Evolutionary conservation across 1,140 invertebrate genomes (phyloP).

Genomic region (Oreohelix idahoensis): DNA sequence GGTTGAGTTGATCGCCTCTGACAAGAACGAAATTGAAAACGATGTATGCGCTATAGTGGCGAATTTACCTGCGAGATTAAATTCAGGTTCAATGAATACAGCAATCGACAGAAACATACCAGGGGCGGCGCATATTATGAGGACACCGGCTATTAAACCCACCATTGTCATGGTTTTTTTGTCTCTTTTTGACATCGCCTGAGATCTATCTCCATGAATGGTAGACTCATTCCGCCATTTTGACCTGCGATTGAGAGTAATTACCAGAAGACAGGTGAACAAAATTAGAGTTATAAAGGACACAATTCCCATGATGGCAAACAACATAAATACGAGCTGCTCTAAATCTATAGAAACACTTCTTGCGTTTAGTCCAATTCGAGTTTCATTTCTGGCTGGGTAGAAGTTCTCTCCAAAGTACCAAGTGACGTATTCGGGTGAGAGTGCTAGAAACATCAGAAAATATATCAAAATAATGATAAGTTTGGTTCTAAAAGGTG

Average conservation of each 20-base stretch:
- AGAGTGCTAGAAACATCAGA: neutral
- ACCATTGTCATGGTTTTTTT: neutral
- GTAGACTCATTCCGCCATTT: slow-evolving; percentile 13
- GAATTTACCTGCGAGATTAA: neutral
- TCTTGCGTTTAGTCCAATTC: neutral
- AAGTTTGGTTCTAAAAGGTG: neutral
- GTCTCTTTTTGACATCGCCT: neutral
- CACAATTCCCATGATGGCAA: neutral
- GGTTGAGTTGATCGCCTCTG: neutral
- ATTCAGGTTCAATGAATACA: neutral
- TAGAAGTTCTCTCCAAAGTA: neutral
- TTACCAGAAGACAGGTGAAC: neutral
- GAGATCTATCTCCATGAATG: neutral
- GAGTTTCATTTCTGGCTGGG: neutral
- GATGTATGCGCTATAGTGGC: neutral
- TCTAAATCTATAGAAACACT: neutral
- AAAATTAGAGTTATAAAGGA: neutral
- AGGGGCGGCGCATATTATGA: neutral
- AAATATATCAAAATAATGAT: neutral
- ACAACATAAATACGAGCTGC: neutral
- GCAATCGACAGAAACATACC: neutral
- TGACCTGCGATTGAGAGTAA: neutral
- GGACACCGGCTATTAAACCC: neutral
- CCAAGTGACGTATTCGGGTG: neutral
- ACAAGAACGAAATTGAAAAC: neutral